Percentiles rank a stretch among this genome's conserved stretches.
Conservation (phyloP, 1,140 invertebrate genomes). For the Hetaerina americana region DNA sequence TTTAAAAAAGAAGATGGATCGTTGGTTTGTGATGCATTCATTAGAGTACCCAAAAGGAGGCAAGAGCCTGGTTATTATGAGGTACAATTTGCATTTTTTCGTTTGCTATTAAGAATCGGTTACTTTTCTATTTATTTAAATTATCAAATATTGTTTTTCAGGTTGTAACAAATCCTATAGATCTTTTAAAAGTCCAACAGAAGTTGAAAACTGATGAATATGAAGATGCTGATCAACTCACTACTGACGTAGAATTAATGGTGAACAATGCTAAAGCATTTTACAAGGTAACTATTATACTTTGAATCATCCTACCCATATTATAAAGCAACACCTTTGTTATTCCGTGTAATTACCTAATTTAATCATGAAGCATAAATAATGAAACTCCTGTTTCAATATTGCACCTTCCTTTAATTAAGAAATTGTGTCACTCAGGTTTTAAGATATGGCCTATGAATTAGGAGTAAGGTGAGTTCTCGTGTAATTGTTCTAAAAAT, state of each 20-base stretch:
- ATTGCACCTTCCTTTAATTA: too few relatives aligned
- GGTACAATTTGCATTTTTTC: conserved; percentile 20
- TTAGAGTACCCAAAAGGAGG: conserved; percentile 80
- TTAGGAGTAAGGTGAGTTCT: too few relatives aligned
- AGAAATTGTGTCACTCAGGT: too few relatives aligned
- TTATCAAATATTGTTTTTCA: conserved; percentile 22
- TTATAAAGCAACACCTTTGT: too few relatives aligned
- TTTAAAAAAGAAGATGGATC: conserved; percentile 86
- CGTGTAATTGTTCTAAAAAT: too few relatives aligned
- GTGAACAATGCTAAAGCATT: conserved; percentile 86
- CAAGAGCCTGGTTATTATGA: conserved; percentile 84
- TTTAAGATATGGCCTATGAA: too few relatives aligned
- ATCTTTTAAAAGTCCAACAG: conserved; percentile 86
- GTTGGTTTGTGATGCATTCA: conserved; percentile 85
- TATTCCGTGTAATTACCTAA: too few relatives aligned
- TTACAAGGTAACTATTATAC: conserved; percentile 84
- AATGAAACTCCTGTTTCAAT: too few relatives aligned
- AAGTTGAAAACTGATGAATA: conserved; percentile 93
- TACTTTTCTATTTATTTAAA: not conserved
- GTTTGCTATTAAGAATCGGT: not conserved
- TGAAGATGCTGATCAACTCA: conserved; percentile 76
- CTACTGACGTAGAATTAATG: conserved; percentile 72
- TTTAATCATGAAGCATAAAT: too few relatives aligned
- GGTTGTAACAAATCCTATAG: conserved; percentile 84
- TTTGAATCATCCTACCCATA: too few relatives aligned